Conservation (phyloP, 37 sponge, comb jelly and placozoan genomes). For the Crambe crambe region DNA sequence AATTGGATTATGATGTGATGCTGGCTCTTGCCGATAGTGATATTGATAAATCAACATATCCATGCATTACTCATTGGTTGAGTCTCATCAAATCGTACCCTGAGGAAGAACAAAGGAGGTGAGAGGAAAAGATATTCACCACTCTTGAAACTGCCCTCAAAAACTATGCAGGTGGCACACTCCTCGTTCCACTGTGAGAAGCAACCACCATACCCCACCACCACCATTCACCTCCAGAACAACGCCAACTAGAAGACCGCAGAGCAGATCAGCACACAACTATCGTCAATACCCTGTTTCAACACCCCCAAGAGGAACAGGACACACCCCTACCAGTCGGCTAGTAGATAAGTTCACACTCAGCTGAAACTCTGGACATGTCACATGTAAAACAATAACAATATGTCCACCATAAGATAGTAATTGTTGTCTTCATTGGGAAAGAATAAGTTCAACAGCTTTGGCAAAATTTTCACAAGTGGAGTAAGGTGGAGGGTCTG, state of each 20-base stretch:
- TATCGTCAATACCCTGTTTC: background rate
- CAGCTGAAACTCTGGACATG: no score
- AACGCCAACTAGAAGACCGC: no score
- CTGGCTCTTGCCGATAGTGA: constrained; percentile 32
- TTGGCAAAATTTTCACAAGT: constrained; percentile 51
- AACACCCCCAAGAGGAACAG: no score
- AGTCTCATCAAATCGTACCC: constrained; percentile 26
- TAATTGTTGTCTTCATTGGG: no score
- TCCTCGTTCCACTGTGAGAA: no score
- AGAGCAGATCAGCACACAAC: no score
- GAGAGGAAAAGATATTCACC: background rate
- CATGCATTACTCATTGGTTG: constrained; percentile 50
- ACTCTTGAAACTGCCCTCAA: no score
- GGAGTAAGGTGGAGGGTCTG: constrained; percentile 14
- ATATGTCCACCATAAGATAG: no score
- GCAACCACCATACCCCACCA: background rate
- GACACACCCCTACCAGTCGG: background rate
- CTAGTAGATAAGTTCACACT: no score
- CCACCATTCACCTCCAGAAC: background rate
- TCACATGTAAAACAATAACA: no score
- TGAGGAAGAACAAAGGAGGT: constrained; percentile 54
- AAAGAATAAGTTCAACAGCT: constrained; percentile 47
- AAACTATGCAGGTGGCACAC: background rate
- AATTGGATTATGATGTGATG: constrained; percentile 64
- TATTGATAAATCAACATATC: constrained; percentile 29